Conservation (phyloP, 2,888 invertebrate species). For the Hanleya hanleyi region DNA sequence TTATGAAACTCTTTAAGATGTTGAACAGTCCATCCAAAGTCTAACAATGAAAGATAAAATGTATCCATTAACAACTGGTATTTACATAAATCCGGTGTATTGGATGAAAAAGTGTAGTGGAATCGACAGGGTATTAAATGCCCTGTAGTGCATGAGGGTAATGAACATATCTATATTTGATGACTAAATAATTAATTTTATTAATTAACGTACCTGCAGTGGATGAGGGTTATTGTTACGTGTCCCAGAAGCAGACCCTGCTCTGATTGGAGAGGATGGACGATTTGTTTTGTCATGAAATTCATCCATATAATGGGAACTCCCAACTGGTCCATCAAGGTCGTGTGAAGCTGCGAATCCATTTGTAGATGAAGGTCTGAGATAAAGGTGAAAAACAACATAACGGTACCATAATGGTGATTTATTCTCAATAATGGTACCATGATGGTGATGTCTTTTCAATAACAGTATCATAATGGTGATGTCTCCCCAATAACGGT, state of each 20-base stretch:
- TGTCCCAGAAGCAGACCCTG: slow-evolving; percentile 57
- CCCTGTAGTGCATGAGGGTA: background rate
- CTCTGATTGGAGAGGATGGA: slow-evolving; percentile 47
- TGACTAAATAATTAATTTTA: too few species aligned
- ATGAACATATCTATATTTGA: background rate
- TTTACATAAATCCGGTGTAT: background rate
- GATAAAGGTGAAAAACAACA: too few species aligned
- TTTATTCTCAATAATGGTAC: too few species aligned
- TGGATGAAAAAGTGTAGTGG: background rate
- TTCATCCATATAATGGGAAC: background rate
- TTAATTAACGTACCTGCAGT: slow-evolving; percentile 46
- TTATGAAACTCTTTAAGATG: too few species aligned
- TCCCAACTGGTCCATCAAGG: background rate
- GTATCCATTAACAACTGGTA: background rate
- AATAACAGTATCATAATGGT: too few species aligned
- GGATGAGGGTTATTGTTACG: slow-evolving; percentile 66
- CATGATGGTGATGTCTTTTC: too few species aligned
- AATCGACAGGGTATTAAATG: background rate
- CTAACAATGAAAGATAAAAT: too few species aligned
- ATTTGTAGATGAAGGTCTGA: too few species aligned
- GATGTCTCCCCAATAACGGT: too few species aligned
- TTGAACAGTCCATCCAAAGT: too few species aligned
- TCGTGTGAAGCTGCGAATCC: too few species aligned
- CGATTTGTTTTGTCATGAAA: slow-evolving; percentile 13
- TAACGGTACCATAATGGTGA: too few species aligned